phyloP scores from a whole-genome alignment of 1,140 invertebrate genomes.

The Drosophila simulans region DNA sequence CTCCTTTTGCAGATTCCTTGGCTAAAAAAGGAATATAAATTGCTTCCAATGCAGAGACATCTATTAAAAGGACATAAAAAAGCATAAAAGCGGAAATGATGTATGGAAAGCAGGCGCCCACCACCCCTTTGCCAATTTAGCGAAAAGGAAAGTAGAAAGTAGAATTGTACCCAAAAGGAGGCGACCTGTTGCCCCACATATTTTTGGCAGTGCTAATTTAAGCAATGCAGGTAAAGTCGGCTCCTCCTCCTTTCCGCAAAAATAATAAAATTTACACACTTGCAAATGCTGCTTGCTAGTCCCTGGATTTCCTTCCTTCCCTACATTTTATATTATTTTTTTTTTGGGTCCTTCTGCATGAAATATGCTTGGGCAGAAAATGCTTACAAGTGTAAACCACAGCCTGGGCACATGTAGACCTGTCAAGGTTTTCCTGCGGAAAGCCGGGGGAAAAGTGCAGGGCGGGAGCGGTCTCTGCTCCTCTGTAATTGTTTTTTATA shows the following conservation, averaged over 20 bases:
- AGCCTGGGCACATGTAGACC: conserved; percentile 71
- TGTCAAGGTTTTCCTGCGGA: conserved; percentile 51
- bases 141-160: conserved; percentile 67
- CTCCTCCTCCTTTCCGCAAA: conserved; percentile 25
- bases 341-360: conserved; percentile 40
- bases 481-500: conserved; percentile 81
- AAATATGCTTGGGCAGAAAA: conserved; percentile 74
- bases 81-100: conserved; percentile 78
- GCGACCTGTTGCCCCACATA: conserved; percentile 79
- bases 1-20: conserved; percentile 48
- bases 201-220: conserved; percentile 68
- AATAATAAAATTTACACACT: conserved; percentile 80
- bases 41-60: conserved; percentile 76
- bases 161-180: conserved; percentile 26
- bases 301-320: conserved; percentile 10
- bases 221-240: conserved; percentile 56
- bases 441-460: conserved; percentile 1
- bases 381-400: conserved; percentile 83
- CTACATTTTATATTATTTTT: background rate
- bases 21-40: conserved; percentile 64
- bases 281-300: conserved; percentile 54
- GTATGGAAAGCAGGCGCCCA: conserved; percentile 44
- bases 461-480: conserved; percentile 34
- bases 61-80: conserved; percentile 80
- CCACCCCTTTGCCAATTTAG: conserved; percentile 34